phyloP scores from a whole-genome alignment of 1,140 invertebrate species.

The Rhopalosiphum maidis region DNA sequence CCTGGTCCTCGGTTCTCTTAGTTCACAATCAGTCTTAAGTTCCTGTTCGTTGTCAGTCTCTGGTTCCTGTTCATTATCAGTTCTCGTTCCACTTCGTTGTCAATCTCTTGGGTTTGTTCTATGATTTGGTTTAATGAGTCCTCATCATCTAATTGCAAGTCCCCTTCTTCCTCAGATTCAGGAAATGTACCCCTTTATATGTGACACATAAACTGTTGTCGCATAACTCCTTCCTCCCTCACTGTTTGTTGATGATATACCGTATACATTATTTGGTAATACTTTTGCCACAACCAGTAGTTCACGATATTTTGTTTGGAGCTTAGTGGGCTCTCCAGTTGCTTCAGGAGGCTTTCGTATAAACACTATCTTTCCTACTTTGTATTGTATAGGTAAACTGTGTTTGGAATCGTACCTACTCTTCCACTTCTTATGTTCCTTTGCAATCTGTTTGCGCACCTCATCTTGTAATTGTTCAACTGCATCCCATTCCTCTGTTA shows the following conservation, averaged over 20 bases:
- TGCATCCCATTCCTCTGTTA: background rate
- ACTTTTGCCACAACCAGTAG: constrained; percentile 20
- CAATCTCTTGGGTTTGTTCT: too few relatives aligned
- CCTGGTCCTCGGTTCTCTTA: too few relatives aligned
- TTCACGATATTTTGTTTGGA: background rate
- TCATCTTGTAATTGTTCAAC: background rate
- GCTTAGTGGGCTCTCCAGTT: constrained; percentile 9
- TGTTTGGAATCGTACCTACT: background rate
- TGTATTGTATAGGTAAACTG: background rate
- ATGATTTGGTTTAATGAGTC: too few relatives aligned
- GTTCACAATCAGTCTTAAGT: too few relatives aligned
- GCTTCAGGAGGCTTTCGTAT: background rate
- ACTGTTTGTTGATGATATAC: background rate
- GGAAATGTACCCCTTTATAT: too few relatives aligned
- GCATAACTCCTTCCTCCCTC: too few relatives aligned
- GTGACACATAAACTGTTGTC: too few relatives aligned
- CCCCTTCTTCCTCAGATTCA: too few relatives aligned
- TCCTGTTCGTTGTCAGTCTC: too few relatives aligned
- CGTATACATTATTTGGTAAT: background rate
- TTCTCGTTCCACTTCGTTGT: too few relatives aligned
- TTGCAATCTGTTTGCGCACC: background rate
- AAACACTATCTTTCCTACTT: constrained; percentile 3
- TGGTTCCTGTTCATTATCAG: too few relatives aligned
- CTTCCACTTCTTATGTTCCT: constrained; percentile 17
- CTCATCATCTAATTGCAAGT: too few relatives aligned